These are phyloP conservation scores for Petrosia ficiformis DNA, from an alignment of 37 sponge, comb jelly and placozoan species.

Conservation along the genomic window DNA sequence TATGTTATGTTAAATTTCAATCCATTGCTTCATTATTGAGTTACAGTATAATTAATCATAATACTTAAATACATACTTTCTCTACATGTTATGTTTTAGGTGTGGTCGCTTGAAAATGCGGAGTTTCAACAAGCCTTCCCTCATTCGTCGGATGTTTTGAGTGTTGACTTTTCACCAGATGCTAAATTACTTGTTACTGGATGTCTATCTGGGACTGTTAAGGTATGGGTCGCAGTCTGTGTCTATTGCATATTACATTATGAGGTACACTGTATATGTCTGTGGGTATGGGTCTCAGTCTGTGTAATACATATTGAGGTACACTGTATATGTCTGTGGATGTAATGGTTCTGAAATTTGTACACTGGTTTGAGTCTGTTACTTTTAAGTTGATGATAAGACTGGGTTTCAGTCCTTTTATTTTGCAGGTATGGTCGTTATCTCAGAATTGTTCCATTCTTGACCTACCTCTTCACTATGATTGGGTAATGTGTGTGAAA, in stretches of 20 bases:
- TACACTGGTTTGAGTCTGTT: too few relatives aligned
- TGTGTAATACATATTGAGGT: too few relatives aligned
- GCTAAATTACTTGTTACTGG: constrained; percentile 27
- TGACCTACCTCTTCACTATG: constrained; percentile 41
- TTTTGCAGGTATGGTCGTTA: constrained; percentile 52
- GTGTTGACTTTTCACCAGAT: constrained; percentile 51
- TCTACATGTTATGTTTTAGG: constrained; percentile 1
- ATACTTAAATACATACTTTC: neutral
- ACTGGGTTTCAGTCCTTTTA: too few relatives aligned
- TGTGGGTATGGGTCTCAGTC: too few relatives aligned
- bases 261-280: too few relatives aligned
- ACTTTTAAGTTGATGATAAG: too few relatives aligned
- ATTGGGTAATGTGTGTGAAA: constrained; percentile 46
- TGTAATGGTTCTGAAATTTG: too few relatives aligned
- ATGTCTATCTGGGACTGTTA: constrained; percentile 23
- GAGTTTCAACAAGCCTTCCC: neutral
- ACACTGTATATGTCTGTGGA: too few relatives aligned
- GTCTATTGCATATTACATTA: neutral
- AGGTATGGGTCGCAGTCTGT: constrained; percentile 1
- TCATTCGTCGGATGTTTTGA: constrained; percentile 31
- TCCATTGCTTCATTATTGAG: too few relatives aligned
- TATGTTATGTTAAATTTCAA: too few relatives aligned
- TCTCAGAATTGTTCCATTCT: constrained; percentile 1
- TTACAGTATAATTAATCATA: too few relatives aligned
- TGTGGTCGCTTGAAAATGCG: constrained; percentile 18